Evolutionary conservation across 1,140 invertebrate species (phyloP), one percentile per base, ranked within the genome.

Genomic region (Zaprionus vittiger): DNA sequence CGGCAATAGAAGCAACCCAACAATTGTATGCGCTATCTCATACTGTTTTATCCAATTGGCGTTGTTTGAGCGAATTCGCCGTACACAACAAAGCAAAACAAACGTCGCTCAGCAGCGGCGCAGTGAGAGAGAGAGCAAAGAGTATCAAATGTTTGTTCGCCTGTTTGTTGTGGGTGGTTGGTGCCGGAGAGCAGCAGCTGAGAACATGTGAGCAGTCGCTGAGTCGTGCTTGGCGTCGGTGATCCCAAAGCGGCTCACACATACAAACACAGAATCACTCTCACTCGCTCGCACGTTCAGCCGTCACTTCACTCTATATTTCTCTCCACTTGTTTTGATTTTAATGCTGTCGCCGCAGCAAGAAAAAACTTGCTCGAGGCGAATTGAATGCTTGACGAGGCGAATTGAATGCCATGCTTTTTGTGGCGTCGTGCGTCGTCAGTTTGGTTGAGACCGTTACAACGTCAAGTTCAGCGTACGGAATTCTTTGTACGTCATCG

Each of bases 41-140:
- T 22, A 77, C 74, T 44, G 17, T 47, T 61, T 79, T 81, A 81
- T 81, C 73, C 77, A 63, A 82, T 80, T 63, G 81, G 85, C 84
- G 66, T 89, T 89, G 79, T 89, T 89, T 81, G 84, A 89, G 86
- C 76, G 86, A 91, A 81, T 90, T 90, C 85, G 85, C 85, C 81
- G 79, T 75, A 79, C 34, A 80, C 57, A 61, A 77, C 41, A 57
- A 78, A 78, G 44, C 47, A 63, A 67, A 73, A 73, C 73, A 82
- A 72, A 62, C 64, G 14, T 64, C 57, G 12, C 37, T 47, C 37
- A 47, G 47, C 47, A 49, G 47, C 47, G 7, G 17, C n/a, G 47
- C 47, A 22, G 5, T 22, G 20, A 22, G 47, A 38, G 49, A 41
- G 56, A 55, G 69, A 70, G 49, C 31, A 31, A 9, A 31, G 9